Evolutionary conservation across 2,113 vertebrate genomes (phyloP).

Genomic region (Nycticryphes semicollaris): DNA sequence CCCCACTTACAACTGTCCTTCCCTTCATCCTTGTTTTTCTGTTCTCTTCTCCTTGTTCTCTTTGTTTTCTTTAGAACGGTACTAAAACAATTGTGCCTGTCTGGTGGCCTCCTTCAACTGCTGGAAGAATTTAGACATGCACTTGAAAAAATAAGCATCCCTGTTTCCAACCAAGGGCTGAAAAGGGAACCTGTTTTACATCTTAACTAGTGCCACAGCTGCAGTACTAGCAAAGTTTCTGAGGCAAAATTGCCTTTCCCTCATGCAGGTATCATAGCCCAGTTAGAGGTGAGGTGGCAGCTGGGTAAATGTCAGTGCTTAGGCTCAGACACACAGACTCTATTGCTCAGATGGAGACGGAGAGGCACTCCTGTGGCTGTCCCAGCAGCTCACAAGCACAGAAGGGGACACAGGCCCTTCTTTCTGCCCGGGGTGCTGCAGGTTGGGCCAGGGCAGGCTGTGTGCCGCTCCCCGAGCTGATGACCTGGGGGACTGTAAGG

Average conservation of each 20-base stretch:
- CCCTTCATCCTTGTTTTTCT: neutral
- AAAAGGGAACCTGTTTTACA: rapidly evolving
- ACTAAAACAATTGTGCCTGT: neutral
- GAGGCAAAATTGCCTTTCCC: neutral
- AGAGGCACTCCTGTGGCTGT: neutral
- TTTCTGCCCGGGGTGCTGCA: neutral
- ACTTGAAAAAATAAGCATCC: neutral
- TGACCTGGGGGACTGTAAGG: neutral
- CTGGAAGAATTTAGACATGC: neutral
- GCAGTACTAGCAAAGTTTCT: neutral
- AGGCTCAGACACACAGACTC: neutral
- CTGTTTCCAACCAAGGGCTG: neutral
- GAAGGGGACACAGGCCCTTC: neutral
- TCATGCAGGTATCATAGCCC: neutral
- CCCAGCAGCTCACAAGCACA: neutral
- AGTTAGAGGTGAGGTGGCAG: neutral
- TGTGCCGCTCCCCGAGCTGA: rapidly evolving
- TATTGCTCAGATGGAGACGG: neutral
- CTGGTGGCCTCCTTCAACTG: neutral
- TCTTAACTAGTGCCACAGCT: neutral
- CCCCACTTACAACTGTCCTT: neutral
- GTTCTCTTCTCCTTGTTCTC: neutral
- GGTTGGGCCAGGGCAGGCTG: neutral
- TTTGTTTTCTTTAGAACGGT: neutral
- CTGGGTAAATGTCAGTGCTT: neutral